Evolutionary conservation across 1,140 invertebrate species (phyloP), one percentile per base, ranked within the genome.

Genomic region (Rhynchophorus ferrugineus): DNA sequence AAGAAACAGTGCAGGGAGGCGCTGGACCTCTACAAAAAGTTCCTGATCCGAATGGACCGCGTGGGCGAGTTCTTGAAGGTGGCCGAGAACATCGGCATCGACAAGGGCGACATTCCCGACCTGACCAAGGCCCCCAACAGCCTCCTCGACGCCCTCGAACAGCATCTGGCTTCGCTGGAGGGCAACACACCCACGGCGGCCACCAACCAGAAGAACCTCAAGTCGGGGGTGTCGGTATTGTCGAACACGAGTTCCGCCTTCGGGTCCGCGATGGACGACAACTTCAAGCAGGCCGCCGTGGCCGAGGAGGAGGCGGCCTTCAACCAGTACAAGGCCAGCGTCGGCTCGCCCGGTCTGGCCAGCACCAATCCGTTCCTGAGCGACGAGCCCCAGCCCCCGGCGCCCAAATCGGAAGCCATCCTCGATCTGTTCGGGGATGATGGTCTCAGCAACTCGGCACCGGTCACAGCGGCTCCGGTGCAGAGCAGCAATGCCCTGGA

Each of bases 81-180:
- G 45, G 91, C 89, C 36, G 77, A 95, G 82, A 95, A 93, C 72
- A 93, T 98, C 60, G 96, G 96, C 20, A 98, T 99, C 69, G 95
- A 99, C 72, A 97, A 96, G 75, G 95, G 95, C 36, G 95, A 99
- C 65, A 98, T 99, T 73, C 96, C 96, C 36, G 96, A 99, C 74
- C 78, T 99, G 53, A 97, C 94, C 3, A 96, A 95, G 79, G 95
- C 96, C n/a, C 97, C 96, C 0, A 95, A 95, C 69, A 98, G 94
- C 74, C 77, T 99, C 36, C 73, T 99, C 48, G 96, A 99, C 74
- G 96, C 97, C 0, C 75, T 99, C 44, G 97, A 99, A 69, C 89
- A 94, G 57, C 96, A 99, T 75, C 78, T 99, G 43, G 89, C 85
- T 19, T 84, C 89, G 0, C 70, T 99, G 36, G 96, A 99, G 71